A percentile compares a stretch with the other conserved stretches of the same genome.
These are phyloP conservation scores for Carduelis carduelis DNA, from an alignment of 2,797 vertebrate species.

Conservation along the genomic window DNA sequence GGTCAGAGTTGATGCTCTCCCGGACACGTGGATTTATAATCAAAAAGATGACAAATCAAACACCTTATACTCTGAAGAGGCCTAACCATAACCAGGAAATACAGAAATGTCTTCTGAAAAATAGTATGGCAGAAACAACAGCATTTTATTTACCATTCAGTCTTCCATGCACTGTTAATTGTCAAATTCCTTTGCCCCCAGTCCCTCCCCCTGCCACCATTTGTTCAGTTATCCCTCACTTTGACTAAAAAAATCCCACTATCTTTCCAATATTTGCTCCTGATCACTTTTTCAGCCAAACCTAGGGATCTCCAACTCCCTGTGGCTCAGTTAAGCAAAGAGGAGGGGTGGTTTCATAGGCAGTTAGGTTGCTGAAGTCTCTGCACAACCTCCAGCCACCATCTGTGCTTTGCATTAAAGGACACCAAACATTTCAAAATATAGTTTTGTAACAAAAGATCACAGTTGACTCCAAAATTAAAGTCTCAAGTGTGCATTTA, in stretches of 20 bases:
- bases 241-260: neutral
- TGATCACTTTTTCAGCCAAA: neutral
- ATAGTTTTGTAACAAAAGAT: neutral
- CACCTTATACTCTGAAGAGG: neutral
- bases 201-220: too few relatives aligned
- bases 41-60: neutral
- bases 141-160: neutral
- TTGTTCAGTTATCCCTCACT: neutral
- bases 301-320: neutral
- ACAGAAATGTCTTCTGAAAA: neutral
- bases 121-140: neutral
- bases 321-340: neutral
- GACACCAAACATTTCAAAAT: neutral
- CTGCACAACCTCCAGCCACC: neutral
- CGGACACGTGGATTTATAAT: neutral
- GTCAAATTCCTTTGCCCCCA: neutral
- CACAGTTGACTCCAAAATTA: neutral
- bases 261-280: neutral
- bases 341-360: neutral
- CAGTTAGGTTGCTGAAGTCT: neutral
- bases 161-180: neutral
- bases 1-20: neutral
- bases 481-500: neutral
- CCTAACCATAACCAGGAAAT: neutral
- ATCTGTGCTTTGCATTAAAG: neutral